Base-by-base conservation (phyloP, 2,113 vertebrate genomes). In the Plecturocebus donacophilus region DNA sequence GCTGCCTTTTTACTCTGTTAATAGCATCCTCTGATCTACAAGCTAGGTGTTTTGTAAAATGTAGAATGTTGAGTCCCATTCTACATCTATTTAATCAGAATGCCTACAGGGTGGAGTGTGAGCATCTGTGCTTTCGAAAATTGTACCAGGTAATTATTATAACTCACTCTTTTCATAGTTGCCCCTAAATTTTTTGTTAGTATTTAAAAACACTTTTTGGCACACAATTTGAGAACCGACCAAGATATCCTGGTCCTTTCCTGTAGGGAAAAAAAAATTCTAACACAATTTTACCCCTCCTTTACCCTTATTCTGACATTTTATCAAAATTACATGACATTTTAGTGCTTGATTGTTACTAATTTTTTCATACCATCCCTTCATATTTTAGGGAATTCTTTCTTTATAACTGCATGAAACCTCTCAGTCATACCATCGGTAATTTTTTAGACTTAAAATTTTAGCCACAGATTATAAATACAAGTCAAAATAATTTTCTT, bases 401-500 rank as follows among this genome's bases (percentile, higher is more conserved):
- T 79, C 49, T 77, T 90, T 77, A n/a, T 42, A 70, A 83, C 8
- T 87, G 12, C 9, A 71, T 40, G 83, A 85, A 54, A 14, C 27
- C 64, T 89, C 38, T 79, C 3, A 49, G 42, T 6, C 6, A 71
- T 9, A 58, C 13, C 8, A 52, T 40, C 19, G 86, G 45, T 21
- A 88, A 35, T 30, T 45, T 56, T 92, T 90, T 86, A 86, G 38
- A 54, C 20, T 71, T 73, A 71, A 61, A 27, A 71, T 54, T 32
- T 91, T 70, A 91, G 61, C 20, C 45, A 88, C 7, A 87, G 42
- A 94, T 73, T 42, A 86, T 1, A 85, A 94, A 58, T 64, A 64
- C 35, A 90, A 93, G 17, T 91, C 32, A 81, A 80, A 79, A 88
- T 38, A 61, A 83, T 89, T 89, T 96, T 91, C 54, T 90, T 93